Percentiles rank a stretch among this genome's conserved stretches.
Evolutionary conservation across 2,113 vertebrate genomes (phyloP).

Genomic region (Litocranius walleri): DNA sequence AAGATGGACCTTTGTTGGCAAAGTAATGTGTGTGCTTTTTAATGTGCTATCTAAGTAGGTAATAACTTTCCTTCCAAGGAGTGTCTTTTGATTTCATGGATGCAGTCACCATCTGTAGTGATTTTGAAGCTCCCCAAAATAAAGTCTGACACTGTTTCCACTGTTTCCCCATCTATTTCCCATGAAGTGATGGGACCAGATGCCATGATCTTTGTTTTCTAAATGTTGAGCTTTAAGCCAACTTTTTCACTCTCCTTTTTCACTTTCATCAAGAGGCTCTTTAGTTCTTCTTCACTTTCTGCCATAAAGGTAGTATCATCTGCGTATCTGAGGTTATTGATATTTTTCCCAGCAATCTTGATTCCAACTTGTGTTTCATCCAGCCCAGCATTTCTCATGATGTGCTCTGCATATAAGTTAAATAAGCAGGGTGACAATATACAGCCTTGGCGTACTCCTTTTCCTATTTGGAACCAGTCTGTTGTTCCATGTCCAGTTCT

Average conservation of each 20-base stretch:
- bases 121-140: rapidly evolving
- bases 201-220: neutral
- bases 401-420: no score
- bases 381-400: neutral
- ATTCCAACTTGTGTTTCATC: neutral
- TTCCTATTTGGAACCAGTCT: no score
- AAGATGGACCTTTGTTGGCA: neutral
- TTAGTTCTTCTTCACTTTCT: neutral
- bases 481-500: no score
- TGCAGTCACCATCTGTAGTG: neutral
- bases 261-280: neutral
- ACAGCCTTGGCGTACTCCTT: no score
- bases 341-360: neutral
- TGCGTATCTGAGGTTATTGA: neutral
- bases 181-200: neutral
- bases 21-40: neutral
- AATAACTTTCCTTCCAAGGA: neutral
- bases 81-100: neutral
- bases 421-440: no score
- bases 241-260: neutral
- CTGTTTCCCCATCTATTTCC: neutral
- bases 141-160: no score
- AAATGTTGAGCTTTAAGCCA: neutral
- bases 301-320: neutral
- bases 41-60: neutral